Percentiles rank a stretch among this genome's conserved stretches.
Evolutionary conservation across 2,113 vertebrate species (phyloP).

Genomic region (Myanophis thanlyinensis): DNA sequence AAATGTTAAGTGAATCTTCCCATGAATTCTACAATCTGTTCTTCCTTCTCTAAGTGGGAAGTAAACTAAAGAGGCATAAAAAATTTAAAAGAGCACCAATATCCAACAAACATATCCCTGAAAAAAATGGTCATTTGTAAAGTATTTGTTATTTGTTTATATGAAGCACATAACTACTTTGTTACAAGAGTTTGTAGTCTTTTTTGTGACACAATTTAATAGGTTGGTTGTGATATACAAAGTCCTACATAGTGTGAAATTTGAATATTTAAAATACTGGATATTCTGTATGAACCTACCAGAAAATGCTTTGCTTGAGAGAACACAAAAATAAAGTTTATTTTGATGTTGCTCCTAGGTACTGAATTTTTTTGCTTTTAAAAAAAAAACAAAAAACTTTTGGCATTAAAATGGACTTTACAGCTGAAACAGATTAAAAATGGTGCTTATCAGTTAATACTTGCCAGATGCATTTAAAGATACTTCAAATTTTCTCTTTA

Average conservation of each 20-base stretch:
- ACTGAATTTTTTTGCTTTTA: neutral
- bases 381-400: no score
- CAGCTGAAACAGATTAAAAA: neutral
- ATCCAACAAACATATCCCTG: neutral
- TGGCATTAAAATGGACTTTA: neutral
- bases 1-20: neutral
- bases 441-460: neutral
- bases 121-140: neutral
- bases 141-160: neutral
- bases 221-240: neutral
- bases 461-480: neutral
- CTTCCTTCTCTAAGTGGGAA: neutral
- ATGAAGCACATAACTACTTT: neutral
- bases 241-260: neutral
- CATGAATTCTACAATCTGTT: neutral
- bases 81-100: neutral
- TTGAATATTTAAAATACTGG: neutral
- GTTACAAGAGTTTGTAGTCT: neutral
- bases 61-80: neutral
- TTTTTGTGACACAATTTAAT: neutral
- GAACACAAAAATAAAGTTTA: neutral
- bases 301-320: neutral
- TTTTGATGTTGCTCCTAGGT: neutral
- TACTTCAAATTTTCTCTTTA: neutral
- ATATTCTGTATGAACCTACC: neutral